Evolutionary conservation across 2,888 invertebrate genomes (phyloP), one percentile per base, ranked within the genome.

Genomic region (Philonicus albiceps): DNA sequence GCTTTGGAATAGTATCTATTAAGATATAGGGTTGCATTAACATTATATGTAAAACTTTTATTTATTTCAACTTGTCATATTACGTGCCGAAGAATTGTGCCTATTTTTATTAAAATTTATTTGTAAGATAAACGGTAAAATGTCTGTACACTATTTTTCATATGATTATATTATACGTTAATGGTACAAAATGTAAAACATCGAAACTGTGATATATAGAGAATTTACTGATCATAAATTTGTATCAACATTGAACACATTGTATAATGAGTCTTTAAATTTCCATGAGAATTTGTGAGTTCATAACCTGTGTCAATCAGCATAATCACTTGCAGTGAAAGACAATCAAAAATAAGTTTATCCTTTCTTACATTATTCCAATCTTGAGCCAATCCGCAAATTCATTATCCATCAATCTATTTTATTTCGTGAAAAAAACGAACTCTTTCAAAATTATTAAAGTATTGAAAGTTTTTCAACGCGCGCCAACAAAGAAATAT

Each of bases 391-490:
- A 22, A 64, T 19, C 0, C 19, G 11, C 64, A 22, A 27, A 64
- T 19, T 64, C 27, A 6, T n/a, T 49, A 49, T 22, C 64, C 64
- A 64, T 5, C 27, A 3, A 13, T 16, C 40, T 3, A 3, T 43
- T 43, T 16, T 11, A 22, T 64, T 64, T 27, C 11, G 27, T 64
- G 22, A 8, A 22, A 16, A 64, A 22, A 64, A 64, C 22, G 22
- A 19, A 19, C 1, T 13, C 3, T 64, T 64, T 11, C 0, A 64
- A 27, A 3, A 8, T 37, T 72, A 16, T 64, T 83, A 4, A 37
- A 83, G 22, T 8, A 74, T 87, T 0, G 92, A 92, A 0, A 92
- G 88, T 83, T 90, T 91, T 88, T 92, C 92, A 8, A 92, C 91
- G 30, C 90, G 91, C 22, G 90, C 88, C 86, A 92, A 81, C 7